These are phyloP conservation scores for Galleria mellonella DNA, from an alignment of 1,140 invertebrate genomes.

Conservation along the genomic window DNA sequence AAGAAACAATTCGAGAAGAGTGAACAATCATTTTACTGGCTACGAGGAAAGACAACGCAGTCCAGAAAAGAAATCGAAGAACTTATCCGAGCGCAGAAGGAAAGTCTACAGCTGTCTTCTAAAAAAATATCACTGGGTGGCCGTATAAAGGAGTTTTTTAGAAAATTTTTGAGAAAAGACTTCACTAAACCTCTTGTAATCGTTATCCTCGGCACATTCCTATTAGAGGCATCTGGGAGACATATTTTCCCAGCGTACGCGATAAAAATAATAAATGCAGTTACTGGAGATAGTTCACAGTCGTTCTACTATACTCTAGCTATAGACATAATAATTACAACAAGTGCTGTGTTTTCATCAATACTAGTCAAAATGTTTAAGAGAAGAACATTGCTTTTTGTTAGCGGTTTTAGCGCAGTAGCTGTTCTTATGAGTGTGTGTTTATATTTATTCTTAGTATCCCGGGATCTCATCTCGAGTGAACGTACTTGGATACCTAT, in stretches of 20 bases:
- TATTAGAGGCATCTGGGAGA: conserved; percentile 45
- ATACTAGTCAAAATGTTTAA: conserved; percentile 40
- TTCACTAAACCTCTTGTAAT: conserved; percentile 45
- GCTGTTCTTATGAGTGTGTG: conserved; percentile 26
- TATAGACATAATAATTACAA: conserved; percentile 46
- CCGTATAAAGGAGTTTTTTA: conserved; percentile 19
- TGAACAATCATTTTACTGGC: conserved; percentile 38
- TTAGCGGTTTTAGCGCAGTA: conserved; percentile 32
- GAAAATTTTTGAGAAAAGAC: conserved; percentile 42
- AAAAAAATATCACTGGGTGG: neutral
- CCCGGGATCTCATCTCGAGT: conserved; percentile 25
- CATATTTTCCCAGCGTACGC: conserved; percentile 56
- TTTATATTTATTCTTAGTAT: conserved; percentile 28
- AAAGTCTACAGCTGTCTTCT: conserved; percentile 1
- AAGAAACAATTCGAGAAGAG: conserved; percentile 33
- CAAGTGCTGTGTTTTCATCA: conserved; percentile 41
- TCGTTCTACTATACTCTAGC: conserved; percentile 44
- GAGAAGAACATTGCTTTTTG: conserved; percentile 38
- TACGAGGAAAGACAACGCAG: conserved; percentile 30
- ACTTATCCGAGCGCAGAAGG: conserved; percentile 36
- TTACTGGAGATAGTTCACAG: conserved; percentile 31
- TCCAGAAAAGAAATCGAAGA: conserved; percentile 33
- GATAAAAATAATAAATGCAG: conserved; percentile 36
- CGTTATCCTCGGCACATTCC: conserved; percentile 23
- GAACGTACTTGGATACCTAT: conserved; percentile 35